Conservation (phyloP, 2,113 vertebrate genomes). For the Myrmophylax atrothorax region DNA sequence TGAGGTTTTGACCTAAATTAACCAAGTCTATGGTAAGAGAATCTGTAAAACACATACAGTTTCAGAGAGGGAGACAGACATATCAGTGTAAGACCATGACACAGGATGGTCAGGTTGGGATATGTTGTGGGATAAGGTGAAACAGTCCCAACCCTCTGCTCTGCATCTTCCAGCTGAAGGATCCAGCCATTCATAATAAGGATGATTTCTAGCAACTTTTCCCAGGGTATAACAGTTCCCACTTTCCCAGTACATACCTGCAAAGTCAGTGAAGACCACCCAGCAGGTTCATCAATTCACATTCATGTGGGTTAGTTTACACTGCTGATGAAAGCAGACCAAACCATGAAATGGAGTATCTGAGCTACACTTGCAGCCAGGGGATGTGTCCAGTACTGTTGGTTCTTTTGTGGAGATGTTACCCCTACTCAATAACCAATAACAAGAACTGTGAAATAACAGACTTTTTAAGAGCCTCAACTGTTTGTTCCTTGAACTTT, state of each 20-base stretch:
- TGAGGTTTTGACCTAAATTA: background rate
- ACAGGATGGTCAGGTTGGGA: background rate
- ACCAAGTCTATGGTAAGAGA: background rate
- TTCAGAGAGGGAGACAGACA: background rate
- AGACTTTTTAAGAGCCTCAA: background rate
- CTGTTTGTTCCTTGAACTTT: background rate
- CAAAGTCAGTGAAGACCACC: background rate
- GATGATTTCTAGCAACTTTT: background rate
- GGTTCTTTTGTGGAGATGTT: background rate
- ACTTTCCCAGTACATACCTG: background rate
- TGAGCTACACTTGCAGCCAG: background rate
- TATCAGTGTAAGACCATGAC: background rate
- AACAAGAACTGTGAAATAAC: background rate
- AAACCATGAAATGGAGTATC: background rate
- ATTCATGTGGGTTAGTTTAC: background rate
- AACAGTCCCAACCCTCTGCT: background rate
- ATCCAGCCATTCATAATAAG: background rate
- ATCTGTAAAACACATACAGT: background rate
- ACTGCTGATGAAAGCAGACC: background rate
- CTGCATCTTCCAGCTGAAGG: background rate
- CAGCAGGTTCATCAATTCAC: background rate
- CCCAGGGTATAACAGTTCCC: background rate
- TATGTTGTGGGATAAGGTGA: background rate
- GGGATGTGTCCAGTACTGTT: background rate
- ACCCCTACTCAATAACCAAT: fast-evolving